Evolutionary conservation across 2,113 vertebrate genomes (phyloP).

Genomic region (Sisor rabdophorus): DNA sequence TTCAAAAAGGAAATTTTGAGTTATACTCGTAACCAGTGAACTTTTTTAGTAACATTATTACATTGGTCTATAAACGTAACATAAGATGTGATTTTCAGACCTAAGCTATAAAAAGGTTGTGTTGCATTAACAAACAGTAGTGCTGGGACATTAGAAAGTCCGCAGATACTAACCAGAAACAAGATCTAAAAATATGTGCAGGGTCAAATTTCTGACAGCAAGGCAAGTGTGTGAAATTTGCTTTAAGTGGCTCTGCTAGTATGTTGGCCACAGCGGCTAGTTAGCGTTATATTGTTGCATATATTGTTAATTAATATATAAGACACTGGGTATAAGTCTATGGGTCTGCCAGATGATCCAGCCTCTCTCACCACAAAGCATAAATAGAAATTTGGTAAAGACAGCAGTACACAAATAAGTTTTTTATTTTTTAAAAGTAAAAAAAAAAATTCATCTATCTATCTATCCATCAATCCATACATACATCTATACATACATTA

Average conservation of each 20-base stretch:
- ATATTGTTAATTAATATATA: not conserved
- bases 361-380: too few species aligned
- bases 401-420: too few species aligned
- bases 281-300: not conserved
- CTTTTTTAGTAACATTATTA: too few species aligned
- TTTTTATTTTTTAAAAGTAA: too few species aligned
- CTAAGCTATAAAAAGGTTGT: not conserved
- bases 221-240: conserved; percentile 6
- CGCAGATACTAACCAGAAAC: conserved; percentile 7
- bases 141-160: not conserved
- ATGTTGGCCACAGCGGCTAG: not conserved
- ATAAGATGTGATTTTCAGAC: not conserved
- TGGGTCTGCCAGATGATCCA: not conserved
- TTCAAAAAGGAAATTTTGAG: too few species aligned
- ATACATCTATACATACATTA: too few species aligned
- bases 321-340: not conserved
- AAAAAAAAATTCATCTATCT: too few species aligned
- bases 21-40: too few species aligned
- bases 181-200: conserved; percentile 28
- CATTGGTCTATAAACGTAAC: not conserved
- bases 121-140: not conserved
- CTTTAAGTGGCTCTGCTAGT: not conserved
- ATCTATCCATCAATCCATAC: too few species aligned
- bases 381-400: too few species aligned
- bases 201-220: not conserved